Evolutionary conservation across 1,140 invertebrate species (phyloP), one percentile per base, ranked within the genome.

Genomic region (Polyergus mexicanus): DNA sequence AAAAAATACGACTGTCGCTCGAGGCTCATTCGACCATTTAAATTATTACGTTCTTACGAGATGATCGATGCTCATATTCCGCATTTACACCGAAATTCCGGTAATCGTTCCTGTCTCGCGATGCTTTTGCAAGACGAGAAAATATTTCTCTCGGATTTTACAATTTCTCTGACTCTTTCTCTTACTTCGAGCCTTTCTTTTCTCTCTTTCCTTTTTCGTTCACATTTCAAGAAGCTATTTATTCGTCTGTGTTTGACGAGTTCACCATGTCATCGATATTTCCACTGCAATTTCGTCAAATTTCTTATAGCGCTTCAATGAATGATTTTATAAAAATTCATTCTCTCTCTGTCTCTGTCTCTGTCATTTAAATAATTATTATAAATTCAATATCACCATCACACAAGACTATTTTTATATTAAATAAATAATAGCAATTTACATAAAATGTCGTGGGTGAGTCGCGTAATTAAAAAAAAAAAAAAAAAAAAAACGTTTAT

Each of bases 51-150:
- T 54, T 80, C 80, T 62, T 38, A 41, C 75, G 13, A 78, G 51
- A 85, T 85, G 84, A 85, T 85, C 84, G 74, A 85, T 85, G 84
- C 51, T 78, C 75, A 32, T 51, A 66, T 78, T 78, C 63, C 63
- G 63, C 74, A 47, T 85, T 85, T 78, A 78, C 47, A 85, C 75
- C 62, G 54, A 80, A 66, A 68, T 66, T 56, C 63, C 38, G n/a
- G 75, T 85, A 78, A 85, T 77, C 74, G 84, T 80, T 80, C 63
- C 25, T 85, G 60, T 76, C 78, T 81, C 54, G 66, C 66, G 66
- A 41, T 71, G 54, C 78, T 83, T 47, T 74, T 25, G 54, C 38
- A 19, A 74, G 56, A 62, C n/a, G 68, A 60, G 68, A 72, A 83
- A 74, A 83, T 83, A 83, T 74, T 74, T 74, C 54, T 56, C 66